Base-by-base conservation (phyloP, 2,888 invertebrate species). In the Sipunculus nudus region DNA sequence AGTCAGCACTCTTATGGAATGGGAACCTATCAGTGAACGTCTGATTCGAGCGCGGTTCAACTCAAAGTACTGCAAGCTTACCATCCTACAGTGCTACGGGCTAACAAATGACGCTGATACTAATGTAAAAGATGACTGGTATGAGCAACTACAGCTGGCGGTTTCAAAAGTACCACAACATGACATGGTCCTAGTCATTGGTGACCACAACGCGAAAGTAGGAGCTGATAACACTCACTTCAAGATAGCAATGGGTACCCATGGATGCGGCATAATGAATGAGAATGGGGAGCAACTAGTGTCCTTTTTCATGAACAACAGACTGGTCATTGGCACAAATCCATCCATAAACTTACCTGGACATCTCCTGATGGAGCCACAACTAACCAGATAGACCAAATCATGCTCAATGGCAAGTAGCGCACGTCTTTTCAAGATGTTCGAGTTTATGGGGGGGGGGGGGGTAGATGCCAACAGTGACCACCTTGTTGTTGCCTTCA, bases 171-270 rank as follows among this genome's bases (percentile, higher is more conserved):
- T 48, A n/a, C 55, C 63, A 8, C 38, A 43, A n/a, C 41, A 50
- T n/a, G 65, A 70, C 59, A 53, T 68, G 26, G 16, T 38, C 13
- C 48, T 71, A 2, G 29, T 64, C 10, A 65, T 59, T 50, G 67
- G 68, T n/a, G 67, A 65, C 47, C 35, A 64, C 23, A 70, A 71
- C 55, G 69, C 71, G 13, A 63, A 62, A 54, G 59, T 67, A 23
- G 68, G 61, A 32, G 23, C n/a, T 13, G 48, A 68, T 16, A 69
- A 71, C 29, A 63, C 31, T 19, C 41, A 39, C 16, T 6, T 45
- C 29, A 67, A 67, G 49, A 6, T 26, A 8, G 53, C 58, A 29
- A 69, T 67, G 60, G 60, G 70, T 10, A 63, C 41, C 26, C 55
- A 68, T 2, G 64, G 59, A 13, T 2, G 43, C 10, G 60, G 68